Base-by-base conservation (phyloP, 2,888 invertebrate genomes). In the Octodonta nipae region DNA sequence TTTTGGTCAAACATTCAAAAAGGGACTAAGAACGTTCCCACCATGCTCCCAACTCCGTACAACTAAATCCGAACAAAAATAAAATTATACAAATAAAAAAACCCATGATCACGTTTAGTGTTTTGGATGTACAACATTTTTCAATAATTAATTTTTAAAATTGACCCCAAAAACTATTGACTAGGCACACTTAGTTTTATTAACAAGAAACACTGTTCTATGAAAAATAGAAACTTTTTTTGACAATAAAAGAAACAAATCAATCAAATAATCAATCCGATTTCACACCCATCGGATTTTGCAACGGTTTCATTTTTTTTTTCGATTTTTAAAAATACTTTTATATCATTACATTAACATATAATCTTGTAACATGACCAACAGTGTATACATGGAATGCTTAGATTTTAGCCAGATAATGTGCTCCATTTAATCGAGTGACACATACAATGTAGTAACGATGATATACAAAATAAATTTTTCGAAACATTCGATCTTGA, bases 161-260 rank as follows among this genome's bases (percentile, higher is more conserved):
- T 70, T 70, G 69, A 70, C 70, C 64, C 66, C 68, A 68, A 68
- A 69, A 65, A 66, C 68, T 70, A 70, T 67, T 70, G 69, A 70
- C 71, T 71, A 71, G 71, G 70, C 71, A 71, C 70, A 70, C 70
- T 67, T 70, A 70, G 65, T 68, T 68, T 61, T 56, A 28, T 58
- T 67, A 70, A 70, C 67, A 67, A 67, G 68, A 68, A 68, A 67
- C 59, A 60, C 59, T 62, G 52, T 59, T 60, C 61, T 63, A 62
- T 22, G 63, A 64, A 44, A 65, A 64, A 65, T 64, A 64, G 62
- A 65, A 64, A 64, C 63, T 44, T 44, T 60, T 22, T 61, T 62
- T 59, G 60, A 61, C 52, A 61, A 62, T 63, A 58, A 59, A 62
- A 57, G 49, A 58, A 61, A 60, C 58, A 60, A 57, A 41, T 52